Evolutionary conservation across 2,797 vertebrate species (phyloP), one percentile per base, ranked within the genome.

Genomic region (Acomys russatus): DNA sequence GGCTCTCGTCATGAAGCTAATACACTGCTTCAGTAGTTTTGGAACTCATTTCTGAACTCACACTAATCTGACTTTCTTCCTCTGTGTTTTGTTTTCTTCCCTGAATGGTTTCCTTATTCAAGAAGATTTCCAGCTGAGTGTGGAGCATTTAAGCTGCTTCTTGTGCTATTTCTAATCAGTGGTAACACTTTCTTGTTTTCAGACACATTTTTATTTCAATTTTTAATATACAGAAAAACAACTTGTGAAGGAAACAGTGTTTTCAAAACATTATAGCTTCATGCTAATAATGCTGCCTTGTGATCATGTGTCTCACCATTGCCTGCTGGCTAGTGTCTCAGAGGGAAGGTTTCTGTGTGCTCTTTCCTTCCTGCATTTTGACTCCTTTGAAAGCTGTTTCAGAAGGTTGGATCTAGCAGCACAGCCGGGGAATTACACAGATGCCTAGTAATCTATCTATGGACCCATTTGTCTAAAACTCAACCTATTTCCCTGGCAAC

Each of bases 1-100:
- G 94, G 73, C 66, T 96, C 87, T 92, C 68, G 1, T 97, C 97
- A 96, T 92, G 91, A 95, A 95, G 93, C 82, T 96, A 97, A 97
- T 93, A 88, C 85, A 91, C 77, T 92, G 96, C 96, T 97, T 96
- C 94, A 84, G 61, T 84, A 80, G 74, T 59, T 88, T 92, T 77
- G 76, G 85, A 97, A 91, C 90, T 97, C 93, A 96, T 97, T 97
- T 97, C 85, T 96, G 90, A 87, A 96, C 93, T 97, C 92, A 96
- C 91, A 94, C 90, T 96, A 92, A 97, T 96, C 88, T 92, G 88
- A 94, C 70, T 93, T 95, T 94, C n/a, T 85, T 96, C 88, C 63
- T 70, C 74, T 89, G 33, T 91, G 92, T 95, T 97, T 95, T 96
- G 49, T 76, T 96, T 96, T 78, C 90, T 63, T 71, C 93, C 18